Evolutionary conservation across 2,888 invertebrate species (phyloP), one percentile per base, ranked within the genome.

Genomic region (Gastracanthus pulcherrimus): DNA sequence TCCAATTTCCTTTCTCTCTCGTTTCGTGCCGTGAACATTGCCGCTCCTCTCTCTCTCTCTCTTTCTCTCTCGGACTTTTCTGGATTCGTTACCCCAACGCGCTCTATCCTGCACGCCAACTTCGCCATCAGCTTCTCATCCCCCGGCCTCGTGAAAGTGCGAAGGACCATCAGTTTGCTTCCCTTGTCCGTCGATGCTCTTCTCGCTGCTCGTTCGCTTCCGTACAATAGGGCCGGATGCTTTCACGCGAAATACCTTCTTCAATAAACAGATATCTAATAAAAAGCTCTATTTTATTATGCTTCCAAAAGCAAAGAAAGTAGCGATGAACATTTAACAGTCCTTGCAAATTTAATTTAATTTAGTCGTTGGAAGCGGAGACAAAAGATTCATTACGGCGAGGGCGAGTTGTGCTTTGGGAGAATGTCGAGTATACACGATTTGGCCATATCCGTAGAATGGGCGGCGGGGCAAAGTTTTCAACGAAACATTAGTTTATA

Each of bases 401-500:
- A 31, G 1, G 41, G 26, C 29, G 55, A 67, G 58, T 41, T 19
- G 1, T 4, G 79, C 69, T 69, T 31, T 29, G 7, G 6, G 69
- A 4, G 66, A 66, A 55, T 72, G 41, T 55, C n/a, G 48, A 67
- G 48, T 58, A 29, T 74, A 79, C 75, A 76, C 60, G 82, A 71
- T 76, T 82, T 60, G 3, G 76, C 72, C 75, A 76, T 82, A 82
- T 72, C 36, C 79, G 45, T 5, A 23, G 45, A 48, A 45, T 23
- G 48, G n/a, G 31, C n/a, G 58, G 7, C 1, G 34, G 38, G 58
- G 31, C 60, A 82, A 82, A 82, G 79, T 82, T 82, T 74, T 71
- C 51, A 62, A 84, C 87, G 85, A 89, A 89, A 88, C 90, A 90
- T 90, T 90, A 90, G 90, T 90, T 90, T 90, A 90, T 90, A 90